Evolutionary conservation across 2,888 invertebrate genomes (phyloP), one percentile per base, ranked within the genome.

Genomic region (Ochropleura plecta): DNA sequence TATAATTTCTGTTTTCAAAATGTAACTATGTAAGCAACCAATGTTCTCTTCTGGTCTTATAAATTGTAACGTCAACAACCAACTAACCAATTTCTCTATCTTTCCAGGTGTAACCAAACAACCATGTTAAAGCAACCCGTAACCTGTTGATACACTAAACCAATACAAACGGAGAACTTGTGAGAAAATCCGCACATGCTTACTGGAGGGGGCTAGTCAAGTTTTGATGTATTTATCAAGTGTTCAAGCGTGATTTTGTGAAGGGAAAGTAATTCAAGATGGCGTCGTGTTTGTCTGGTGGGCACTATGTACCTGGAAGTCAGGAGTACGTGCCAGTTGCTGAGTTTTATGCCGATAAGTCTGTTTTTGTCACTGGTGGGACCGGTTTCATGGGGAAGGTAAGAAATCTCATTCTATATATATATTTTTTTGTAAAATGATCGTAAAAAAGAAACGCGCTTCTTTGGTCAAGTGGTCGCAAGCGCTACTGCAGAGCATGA

Each of bases 361-460:
- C 97, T 69, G 96, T 98, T 51, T 98, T 98, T 89, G 97, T 98
- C 73, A 98, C 98, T 6, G 98, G 98, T 55, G 98, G 98, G 59
- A 98, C 98, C 3, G 98, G 98, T 10, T 98, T 98, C 90, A 97
- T 98, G 97, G 98, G 98, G 74, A 98, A 99, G 97, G 98, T 98
- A 80, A 94, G 83, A 3, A 44, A 16, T 59, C 8, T 9, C 8
- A 9, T 7, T 4, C 16, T 40, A 48, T 16, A 30, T 40, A 14
- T 30, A 30, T 30, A 3, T 30, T 2, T 30, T 30, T 30, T 30
- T 30, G 30, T 30, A 30, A 30, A 30, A 30, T 30, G 30, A 30
- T 1, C 30, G 30, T 30, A 30, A 30, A 30, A n/a, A 30, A 30
- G 30, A 30, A 30, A 8, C 18, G 18, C 8, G 8, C 3, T 8